Percentiles rank a stretch among this genome's conserved stretches.
phyloP scores from a whole-genome alignment of 2,797 vertebrate genomes.

The Eurystomus glaucurus region DNA sequence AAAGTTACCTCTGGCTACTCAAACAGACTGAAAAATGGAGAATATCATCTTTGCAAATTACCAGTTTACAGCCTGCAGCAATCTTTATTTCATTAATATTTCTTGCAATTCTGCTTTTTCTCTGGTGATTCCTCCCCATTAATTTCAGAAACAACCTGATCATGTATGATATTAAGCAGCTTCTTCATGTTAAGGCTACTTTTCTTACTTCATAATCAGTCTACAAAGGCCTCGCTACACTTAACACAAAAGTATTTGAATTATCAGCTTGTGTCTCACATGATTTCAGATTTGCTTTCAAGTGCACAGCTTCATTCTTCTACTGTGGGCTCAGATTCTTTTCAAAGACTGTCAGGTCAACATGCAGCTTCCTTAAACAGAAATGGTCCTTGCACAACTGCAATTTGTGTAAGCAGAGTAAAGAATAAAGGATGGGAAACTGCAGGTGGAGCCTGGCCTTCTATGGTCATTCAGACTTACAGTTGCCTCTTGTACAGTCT shows the following conservation, averaged over 20 bases:
- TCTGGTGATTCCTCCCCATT: background rate
- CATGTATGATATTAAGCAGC: background rate
- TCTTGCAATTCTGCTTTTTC: background rate
- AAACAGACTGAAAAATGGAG: background rate
- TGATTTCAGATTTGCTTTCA: background rate
- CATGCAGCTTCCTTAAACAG: background rate
- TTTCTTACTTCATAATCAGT: background rate
- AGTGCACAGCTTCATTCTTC: background rate
- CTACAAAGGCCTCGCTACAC: background rate
- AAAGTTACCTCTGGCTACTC: background rate
- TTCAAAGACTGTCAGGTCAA: background rate
- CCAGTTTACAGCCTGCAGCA: too few species aligned
- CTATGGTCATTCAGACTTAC: background rate
- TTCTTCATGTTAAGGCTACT: background rate
- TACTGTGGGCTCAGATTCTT: background rate
- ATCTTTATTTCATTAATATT: background rate
- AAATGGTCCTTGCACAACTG: background rate
- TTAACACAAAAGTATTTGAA: background rate
- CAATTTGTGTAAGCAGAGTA: background rate
- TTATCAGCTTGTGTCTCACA: constrained; percentile 7
- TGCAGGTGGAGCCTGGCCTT: background rate
- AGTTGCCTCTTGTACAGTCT: background rate
- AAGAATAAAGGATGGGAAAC: background rate
- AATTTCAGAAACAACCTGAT: background rate
- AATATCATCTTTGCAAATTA: background rate